Percentiles rank a stretch among this genome's conserved stretches.
These are phyloP conservation scores for Laterallus jamaicensis DNA, from an alignment of 2,113 vertebrate genomes.

Conservation along the genomic window DNA sequence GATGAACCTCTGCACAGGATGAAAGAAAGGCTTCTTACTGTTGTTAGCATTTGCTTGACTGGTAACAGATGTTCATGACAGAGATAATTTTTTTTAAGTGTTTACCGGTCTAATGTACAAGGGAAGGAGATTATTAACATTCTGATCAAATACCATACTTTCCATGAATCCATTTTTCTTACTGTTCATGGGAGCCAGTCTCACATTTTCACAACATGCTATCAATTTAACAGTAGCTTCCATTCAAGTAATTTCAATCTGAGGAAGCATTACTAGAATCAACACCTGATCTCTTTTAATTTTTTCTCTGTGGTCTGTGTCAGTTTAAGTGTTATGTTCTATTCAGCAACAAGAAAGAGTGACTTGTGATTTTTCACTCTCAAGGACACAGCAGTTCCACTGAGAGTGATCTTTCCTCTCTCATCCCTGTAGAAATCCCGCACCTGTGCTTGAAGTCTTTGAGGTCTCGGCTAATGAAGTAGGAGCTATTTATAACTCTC, in stretches of 20 bases:
- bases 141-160: slow-evolving; percentile 7
- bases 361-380: slow-evolving; percentile 33
- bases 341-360: neutral
- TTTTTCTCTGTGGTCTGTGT: neutral
- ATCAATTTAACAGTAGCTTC: neutral
- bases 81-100: slow-evolving; percentile 11
- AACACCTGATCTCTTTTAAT: neutral
- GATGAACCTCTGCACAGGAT: slow-evolving; percentile 14
- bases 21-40: slow-evolving; percentile 34
- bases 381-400: slow-evolving; percentile 32
- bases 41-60: slow-evolving; percentile 34
- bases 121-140: slow-evolving; percentile 18
- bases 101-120: neutral
- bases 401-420: slow-evolving; percentile 30
- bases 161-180: slow-evolving; percentile 24
- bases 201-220: neutral
- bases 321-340: neutral
- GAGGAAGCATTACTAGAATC: neutral
- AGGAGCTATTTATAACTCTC: slow-evolving; percentile 64
- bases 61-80: slow-evolving; percentile 45
- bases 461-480: slow-evolving; percentile 16
- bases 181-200: neutral
- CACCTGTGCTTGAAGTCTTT: slow-evolving; percentile 58
- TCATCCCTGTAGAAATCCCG: slow-evolving; percentile 32
- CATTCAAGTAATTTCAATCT: neutral